Evolutionary conservation across 2,113 vertebrate species (phyloP).

Genomic region (Chaenocephalus aceratus): DNA sequence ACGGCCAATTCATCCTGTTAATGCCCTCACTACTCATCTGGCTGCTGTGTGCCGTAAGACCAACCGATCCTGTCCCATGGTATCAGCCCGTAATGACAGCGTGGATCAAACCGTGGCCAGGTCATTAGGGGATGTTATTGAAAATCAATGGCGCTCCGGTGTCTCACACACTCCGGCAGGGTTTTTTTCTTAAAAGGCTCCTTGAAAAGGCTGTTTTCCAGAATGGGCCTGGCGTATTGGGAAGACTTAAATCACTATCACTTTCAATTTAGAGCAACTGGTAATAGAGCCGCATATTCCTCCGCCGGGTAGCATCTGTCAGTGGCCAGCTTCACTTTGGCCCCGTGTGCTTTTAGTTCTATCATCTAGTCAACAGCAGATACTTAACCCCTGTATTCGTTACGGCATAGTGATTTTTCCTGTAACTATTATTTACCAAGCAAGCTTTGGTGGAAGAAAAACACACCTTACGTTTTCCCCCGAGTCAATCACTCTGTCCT

Average conservation of each 20-base stretch:
- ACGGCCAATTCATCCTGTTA: slow-evolving; percentile 79
- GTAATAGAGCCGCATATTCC: slow-evolving; percentile 79
- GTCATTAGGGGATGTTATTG: slow-evolving; percentile 84
- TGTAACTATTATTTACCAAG: slow-evolving; percentile 75
- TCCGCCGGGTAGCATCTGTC: slow-evolving; percentile 75
- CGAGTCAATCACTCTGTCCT: slow-evolving; percentile 69
- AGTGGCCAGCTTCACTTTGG: slow-evolving; percentile 62
- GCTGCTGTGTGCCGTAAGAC: slow-evolving; percentile 65
- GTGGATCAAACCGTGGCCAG: slow-evolving; percentile 81
- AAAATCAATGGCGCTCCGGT: slow-evolving; percentile 82
- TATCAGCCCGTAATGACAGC: slow-evolving; percentile 79
- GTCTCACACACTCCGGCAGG: slow-evolving; percentile 74
- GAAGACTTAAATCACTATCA: slow-evolving; percentile 83
- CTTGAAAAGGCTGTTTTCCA: slow-evolving; percentile 76
- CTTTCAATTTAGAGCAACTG: slow-evolving; percentile 77
- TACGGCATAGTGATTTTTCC: slow-evolving; percentile 55
- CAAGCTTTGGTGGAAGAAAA: slow-evolving; percentile 65
- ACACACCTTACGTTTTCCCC: slow-evolving; percentile 62
- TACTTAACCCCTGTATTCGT: slow-evolving; percentile 71
- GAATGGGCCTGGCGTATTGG: slow-evolving; percentile 73
- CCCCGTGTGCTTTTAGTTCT: slow-evolving; percentile 67
- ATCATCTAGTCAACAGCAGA: slow-evolving; percentile 73
- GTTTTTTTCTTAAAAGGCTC: slow-evolving; percentile 63
- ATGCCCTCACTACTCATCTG: slow-evolving; percentile 77
- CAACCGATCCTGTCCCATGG: slow-evolving; percentile 71